These are phyloP conservation scores for Apamea epomidion DNA, from an alignment of 2,888 invertebrate genomes.

Conservation along the genomic window DNA sequence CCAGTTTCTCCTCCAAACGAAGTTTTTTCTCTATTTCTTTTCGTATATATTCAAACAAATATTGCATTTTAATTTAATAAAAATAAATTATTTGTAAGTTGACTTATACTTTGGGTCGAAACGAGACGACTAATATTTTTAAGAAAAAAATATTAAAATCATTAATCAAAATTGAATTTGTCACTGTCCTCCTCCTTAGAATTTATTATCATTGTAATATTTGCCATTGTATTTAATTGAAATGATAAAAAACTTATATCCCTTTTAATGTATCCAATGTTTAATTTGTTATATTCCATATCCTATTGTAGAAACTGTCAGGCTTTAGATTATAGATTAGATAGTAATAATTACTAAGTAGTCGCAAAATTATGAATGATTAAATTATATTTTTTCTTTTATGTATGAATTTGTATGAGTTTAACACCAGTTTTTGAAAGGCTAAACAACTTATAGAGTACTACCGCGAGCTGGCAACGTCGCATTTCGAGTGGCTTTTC, in stretches of 20 bases:
- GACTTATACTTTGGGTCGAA: background rate
- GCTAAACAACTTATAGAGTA: background rate
- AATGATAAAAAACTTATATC: background rate
- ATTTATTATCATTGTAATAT: constrained; percentile 13
- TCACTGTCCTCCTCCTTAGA: background rate
- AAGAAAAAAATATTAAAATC: constrained; percentile 6
- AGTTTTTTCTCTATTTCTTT: background rate
- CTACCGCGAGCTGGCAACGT: too few relatives aligned
- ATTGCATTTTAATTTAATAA: constrained; percentile 22
- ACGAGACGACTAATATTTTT: constrained; percentile 4
- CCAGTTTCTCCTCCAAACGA: background rate
- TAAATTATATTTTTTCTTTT: constrained; percentile 35
- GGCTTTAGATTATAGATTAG: constrained; percentile 45
- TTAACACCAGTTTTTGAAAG: background rate
- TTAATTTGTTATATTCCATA: constrained; percentile 43
- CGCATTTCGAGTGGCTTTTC: too few relatives aligned
- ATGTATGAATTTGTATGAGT: constrained; percentile 35
- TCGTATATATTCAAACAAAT: background rate
- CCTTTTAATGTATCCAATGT: constrained; percentile 20
- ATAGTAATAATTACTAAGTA: constrained; percentile 27
- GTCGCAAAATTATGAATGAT: constrained; percentile 47
- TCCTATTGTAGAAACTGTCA: constrained; percentile 27
- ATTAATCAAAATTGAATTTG: background rate
- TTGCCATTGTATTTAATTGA: constrained; percentile 30
- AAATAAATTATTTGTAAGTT: constrained; percentile 9